Conservation (phyloP, 2,888 invertebrate genomes). For the Gryllus longicercus region DNA sequence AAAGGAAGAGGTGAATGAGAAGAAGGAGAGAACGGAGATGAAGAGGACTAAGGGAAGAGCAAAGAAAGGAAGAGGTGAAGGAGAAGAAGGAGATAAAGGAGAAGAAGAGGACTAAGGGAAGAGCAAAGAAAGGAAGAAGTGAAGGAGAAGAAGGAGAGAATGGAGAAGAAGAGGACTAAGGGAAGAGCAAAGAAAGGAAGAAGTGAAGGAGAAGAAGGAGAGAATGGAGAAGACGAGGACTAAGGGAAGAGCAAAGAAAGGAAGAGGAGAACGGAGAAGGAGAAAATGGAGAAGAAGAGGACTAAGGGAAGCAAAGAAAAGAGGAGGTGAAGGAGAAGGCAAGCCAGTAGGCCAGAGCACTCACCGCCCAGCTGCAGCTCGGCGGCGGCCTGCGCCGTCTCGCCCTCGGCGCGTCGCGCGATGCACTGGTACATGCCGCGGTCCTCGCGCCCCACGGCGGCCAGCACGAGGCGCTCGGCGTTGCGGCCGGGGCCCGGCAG, state of each 20-base stretch:
- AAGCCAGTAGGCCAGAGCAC: slow-evolving; percentile 38
- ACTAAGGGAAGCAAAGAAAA: background rate
- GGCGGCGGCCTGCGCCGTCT: slow-evolving; percentile 71
- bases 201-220: too few relatives aligned
- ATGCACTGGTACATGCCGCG: slow-evolving; percentile 76
- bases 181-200: too few relatives aligned
- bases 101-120: too few relatives aligned
- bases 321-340: background rate
- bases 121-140: too few relatives aligned
- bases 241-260: background rate
- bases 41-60: too few relatives aligned
- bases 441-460: slow-evolving; percentile 67
- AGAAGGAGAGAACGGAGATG: too few relatives aligned
- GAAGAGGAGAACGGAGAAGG: background rate
- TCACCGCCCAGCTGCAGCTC: slow-evolving; percentile 70
- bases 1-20: too few relatives aligned
- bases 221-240: too few relatives aligned
- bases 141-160: background rate
- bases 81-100: too few relatives aligned
- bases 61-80: too few relatives aligned
- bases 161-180: background rate
- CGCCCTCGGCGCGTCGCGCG: slow-evolving; percentile 66
- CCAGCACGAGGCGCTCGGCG: slow-evolving; percentile 61
- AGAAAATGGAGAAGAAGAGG: background rate
- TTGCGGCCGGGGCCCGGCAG: slow-evolving; percentile 63